Percentiles rank a stretch among this genome's conserved stretches.
Evolutionary conservation across 2,797 vertebrate genomes (phyloP).

Genomic region (Catharus ustulatus): DNA sequence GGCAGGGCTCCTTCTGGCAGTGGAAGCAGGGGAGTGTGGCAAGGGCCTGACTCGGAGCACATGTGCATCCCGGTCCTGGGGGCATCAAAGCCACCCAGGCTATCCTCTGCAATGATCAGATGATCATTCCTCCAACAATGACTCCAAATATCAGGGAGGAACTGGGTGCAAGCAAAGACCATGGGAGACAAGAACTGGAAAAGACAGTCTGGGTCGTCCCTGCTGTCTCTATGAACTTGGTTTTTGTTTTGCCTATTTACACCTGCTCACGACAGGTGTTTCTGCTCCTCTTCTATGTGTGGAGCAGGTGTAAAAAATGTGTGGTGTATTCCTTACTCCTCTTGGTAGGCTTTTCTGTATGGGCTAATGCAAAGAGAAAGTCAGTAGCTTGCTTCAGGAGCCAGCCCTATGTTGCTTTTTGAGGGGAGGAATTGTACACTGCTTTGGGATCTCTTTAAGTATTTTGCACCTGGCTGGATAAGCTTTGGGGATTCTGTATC

Average conservation of each 20-base stretch:
- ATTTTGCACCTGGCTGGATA: not conserved
- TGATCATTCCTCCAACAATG: not conserved
- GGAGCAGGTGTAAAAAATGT: not conserved
- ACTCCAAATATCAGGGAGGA: not conserved
- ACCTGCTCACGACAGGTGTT: not conserved
- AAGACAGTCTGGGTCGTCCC: not conserved
- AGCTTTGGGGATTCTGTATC: not conserved
- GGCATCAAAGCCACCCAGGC: not conserved
- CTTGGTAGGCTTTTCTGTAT: not conserved
- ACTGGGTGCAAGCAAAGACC: not conserved
- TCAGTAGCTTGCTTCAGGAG: not conserved
- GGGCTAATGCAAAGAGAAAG: not conserved
- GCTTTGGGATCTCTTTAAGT: not conserved
- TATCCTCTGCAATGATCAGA: not conserved
- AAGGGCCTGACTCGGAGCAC: not conserved
- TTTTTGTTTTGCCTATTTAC: not conserved
- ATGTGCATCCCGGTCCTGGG: not conserved
- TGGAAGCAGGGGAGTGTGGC: not conserved
- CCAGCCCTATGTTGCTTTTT: not conserved
- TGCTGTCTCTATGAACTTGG: not conserved
- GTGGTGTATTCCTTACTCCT: not conserved
- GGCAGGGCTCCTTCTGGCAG: not conserved
- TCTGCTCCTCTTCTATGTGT: not conserved
- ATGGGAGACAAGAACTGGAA: not conserved
- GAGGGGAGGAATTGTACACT: accelerated